These are phyloP conservation scores for Deilephila elpenor DNA, from an alignment of 2,888 invertebrate genomes.

Conservation along the genomic window DNA sequence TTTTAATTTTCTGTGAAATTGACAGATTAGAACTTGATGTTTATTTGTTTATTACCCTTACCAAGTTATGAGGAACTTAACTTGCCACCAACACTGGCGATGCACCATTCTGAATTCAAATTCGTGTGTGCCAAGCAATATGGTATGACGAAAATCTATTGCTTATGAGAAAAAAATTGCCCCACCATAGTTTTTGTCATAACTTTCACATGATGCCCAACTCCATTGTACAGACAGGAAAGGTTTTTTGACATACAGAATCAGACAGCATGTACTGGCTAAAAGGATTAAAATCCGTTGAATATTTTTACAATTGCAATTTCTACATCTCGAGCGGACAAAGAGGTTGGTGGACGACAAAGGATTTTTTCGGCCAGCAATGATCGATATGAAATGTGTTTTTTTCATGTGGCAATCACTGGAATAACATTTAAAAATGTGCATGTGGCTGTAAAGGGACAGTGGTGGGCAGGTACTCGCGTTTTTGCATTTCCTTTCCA, in stretches of 20 bases:
- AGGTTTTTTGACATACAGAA: conserved; percentile 34
- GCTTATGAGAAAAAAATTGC: neutral
- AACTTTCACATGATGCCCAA: conserved; percentile 30
- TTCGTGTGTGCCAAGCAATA: no score
- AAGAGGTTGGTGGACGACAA: conserved; percentile 67
- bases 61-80: no score
- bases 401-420: conserved; percentile 70
- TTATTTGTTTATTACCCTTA: no score
- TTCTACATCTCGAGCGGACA: conserved; percentile 47
- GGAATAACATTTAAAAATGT: conserved; percentile 73
- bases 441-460: conserved; percentile 81
- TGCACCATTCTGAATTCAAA: no score
- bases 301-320: conserved; percentile 38
- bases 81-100: no score
- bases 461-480: conserved; percentile 73
- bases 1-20: neutral
- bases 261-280: conserved; percentile 43
- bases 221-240: conserved; percentile 34
- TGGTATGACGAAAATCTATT: neutral
- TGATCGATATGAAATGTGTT: conserved; percentile 65
- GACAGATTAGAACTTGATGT: neutral
- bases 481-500: conserved; percentile 84
- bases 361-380: conserved; percentile 63
- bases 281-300: conserved; percentile 69
- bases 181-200: conserved; percentile 33